Conservation (phyloP, 1,140 invertebrate genomes). For the Zaprionus ghesquierei region DNA sequence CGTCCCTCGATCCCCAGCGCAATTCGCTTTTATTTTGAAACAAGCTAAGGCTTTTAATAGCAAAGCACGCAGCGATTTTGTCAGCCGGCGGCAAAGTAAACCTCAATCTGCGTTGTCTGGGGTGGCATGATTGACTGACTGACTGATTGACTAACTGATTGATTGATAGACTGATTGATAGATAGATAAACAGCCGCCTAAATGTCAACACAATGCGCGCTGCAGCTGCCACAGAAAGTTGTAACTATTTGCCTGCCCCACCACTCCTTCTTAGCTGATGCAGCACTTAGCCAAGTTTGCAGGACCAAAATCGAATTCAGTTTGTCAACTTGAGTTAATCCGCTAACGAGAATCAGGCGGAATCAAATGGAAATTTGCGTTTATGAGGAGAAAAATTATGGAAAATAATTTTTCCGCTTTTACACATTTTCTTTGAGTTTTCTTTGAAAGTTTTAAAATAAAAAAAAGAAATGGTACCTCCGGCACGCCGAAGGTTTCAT, state of each 20-base stretch:
- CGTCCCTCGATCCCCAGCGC: slow-evolving; percentile 6
- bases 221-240: slow-evolving; percentile 37
- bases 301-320: background rate
- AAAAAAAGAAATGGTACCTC: too few relatives aligned
- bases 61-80: background rate
- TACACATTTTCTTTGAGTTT: background rate
- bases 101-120: background rate
- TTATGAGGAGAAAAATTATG: background rate
- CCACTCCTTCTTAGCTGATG: background rate
- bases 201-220: slow-evolving; percentile 60
- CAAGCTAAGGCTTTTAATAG: slow-evolving; percentile 68
- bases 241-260: slow-evolving; percentile 61
- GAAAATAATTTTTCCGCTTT: background rate
- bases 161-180: background rate
- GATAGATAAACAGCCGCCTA: slow-evolving; percentile 28
- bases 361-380: background rate
- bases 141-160: background rate
- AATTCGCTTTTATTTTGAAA: slow-evolving; percentile 37
- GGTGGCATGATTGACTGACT: slow-evolving; percentile 2
- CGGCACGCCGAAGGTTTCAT: too few relatives aligned
- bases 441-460: too few relatives aligned
- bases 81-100: slow-evolving; percentile 11
- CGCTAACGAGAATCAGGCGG: background rate
- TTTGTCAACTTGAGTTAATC: background rate
- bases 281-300: background rate